Evolutionary conservation across 1,140 invertebrate genomes (phyloP).

Genomic region (Fopius arisanus): DNA sequence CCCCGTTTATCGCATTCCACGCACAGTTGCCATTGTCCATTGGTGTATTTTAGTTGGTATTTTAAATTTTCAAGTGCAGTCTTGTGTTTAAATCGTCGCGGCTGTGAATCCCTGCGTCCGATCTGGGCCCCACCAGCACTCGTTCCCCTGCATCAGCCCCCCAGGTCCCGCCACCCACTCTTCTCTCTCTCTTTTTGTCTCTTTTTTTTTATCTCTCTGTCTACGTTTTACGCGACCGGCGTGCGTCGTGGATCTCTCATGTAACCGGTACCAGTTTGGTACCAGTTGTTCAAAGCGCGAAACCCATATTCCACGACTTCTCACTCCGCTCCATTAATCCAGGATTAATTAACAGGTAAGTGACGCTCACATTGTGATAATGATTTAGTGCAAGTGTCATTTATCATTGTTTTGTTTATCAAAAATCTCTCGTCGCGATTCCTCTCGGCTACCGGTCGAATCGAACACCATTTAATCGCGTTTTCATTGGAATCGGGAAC

Average conservation of each 20-base stretch:
- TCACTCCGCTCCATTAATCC: neutral
- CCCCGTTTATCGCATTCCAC: neutral
- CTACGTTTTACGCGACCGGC: neutral
- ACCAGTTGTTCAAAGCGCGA: slow-evolving; percentile 31
- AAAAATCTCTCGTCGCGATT: no score
- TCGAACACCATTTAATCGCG: no score
- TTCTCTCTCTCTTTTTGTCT: neutral
- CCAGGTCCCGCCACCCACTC: no score
- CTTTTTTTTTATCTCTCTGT: neutral
- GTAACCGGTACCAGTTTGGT: slow-evolving; percentile 42
- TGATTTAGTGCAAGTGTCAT: no score
- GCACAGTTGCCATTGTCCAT: neutral
- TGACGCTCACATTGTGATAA: neutral
- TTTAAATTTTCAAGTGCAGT: neutral
- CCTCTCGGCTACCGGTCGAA: no score
- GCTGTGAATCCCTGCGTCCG: neutral
- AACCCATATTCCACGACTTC: neutral
- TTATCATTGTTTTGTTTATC: no score
- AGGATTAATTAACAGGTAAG: neutral
- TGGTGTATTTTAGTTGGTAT: neutral
- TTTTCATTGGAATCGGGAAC: no score
- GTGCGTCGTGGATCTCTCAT: slow-evolving; percentile 1
- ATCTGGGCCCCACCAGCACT: neutral
- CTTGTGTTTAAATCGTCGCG: neutral
- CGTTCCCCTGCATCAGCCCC: neutral